phyloP scores from a whole-genome alignment of 2,888 invertebrate species.

The Oithona nana region DNA sequence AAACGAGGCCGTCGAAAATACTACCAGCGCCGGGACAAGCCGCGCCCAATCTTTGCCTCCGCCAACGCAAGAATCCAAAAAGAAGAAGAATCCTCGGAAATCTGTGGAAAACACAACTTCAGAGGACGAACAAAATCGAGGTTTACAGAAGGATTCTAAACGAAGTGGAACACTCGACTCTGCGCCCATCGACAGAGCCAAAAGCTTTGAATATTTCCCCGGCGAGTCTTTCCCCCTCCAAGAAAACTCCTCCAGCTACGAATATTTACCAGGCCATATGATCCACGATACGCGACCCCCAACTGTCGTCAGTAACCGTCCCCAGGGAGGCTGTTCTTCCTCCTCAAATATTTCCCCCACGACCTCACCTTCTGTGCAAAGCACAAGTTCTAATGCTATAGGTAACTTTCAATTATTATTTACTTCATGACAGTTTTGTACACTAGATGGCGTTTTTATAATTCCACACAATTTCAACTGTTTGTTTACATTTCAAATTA shows the following conservation, averaged over 20 bases:
- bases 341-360: not conserved
- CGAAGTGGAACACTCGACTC: not conserved
- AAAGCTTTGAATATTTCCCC: constrained; percentile 13
- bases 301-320: not conserved
- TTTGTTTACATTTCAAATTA: too few species aligned
- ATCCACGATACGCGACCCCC: not conserved
- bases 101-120: not conserved
- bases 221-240: constrained; percentile 13
- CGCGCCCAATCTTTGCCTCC: not conserved
- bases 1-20: not conserved
- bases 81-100: not conserved
- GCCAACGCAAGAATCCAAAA: not conserved
- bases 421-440: too few species aligned
- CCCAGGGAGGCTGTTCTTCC: not conserved
- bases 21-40: too few species aligned
- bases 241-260: constrained; percentile 14
- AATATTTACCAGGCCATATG: constrained; percentile 10
- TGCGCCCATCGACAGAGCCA: constrained; percentile 8
- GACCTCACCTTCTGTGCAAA: not conserved
- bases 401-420: not conserved
- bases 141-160: not conserved
- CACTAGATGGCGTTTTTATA: too few species aligned
- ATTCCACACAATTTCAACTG: too few species aligned
- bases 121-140: not conserved
- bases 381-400: not conserved